Percentiles rank a stretch among this genome's conserved stretches.
Evolutionary conservation across 1,140 invertebrate genomes (phyloP).

Genomic region (Ectropis grisescens): DNA sequence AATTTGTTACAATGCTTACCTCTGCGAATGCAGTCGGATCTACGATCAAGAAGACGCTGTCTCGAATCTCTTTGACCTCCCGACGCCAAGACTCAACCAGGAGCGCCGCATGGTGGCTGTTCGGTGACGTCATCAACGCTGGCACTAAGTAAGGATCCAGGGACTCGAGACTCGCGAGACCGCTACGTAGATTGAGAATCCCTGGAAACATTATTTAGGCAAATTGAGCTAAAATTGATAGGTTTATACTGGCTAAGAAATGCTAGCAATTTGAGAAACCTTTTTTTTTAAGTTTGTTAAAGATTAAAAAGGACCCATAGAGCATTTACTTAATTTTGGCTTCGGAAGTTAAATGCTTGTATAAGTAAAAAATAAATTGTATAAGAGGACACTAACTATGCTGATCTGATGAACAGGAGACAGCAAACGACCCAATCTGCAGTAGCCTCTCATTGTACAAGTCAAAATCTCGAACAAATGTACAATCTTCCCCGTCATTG

Average conservation of each 20-base stretch:
- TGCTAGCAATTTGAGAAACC: too few species aligned
- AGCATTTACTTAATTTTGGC: too few species aligned
- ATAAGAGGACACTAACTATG: slow-evolving; percentile 68
- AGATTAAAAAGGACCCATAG: too few species aligned
- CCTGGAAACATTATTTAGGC: slow-evolving; percentile 64
- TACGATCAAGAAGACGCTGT: slow-evolving; percentile 73
- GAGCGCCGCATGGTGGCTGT: slow-evolving; percentile 59
- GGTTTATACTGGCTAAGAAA: too few species aligned
- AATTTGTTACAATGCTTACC: slow-evolving; percentile 52
- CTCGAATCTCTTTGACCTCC: slow-evolving; percentile 71
- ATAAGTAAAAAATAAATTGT: too few species aligned
- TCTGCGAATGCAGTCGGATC: slow-evolving; percentile 77
- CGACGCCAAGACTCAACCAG: slow-evolving; percentile 71
- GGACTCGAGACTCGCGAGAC: slow-evolving; percentile 75
- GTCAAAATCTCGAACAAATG: slow-evolving; percentile 73
- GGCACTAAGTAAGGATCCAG: slow-evolving; percentile 76
- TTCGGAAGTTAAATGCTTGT: too few species aligned
- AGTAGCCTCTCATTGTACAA: slow-evolving; percentile 74
- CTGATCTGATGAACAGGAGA: slow-evolving; percentile 74
- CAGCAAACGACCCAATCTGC: slow-evolving; percentile 78
- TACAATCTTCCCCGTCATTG: slow-evolving; percentile 31
- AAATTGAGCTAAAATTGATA: slow-evolving; percentile 1
- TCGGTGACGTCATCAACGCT: slow-evolving; percentile 63
- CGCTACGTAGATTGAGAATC: slow-evolving; percentile 72
- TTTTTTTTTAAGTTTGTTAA: too few species aligned